phyloP scores from a whole-genome alignment of 1,140 invertebrate genomes.

The Chymomyza costata region DNA sequence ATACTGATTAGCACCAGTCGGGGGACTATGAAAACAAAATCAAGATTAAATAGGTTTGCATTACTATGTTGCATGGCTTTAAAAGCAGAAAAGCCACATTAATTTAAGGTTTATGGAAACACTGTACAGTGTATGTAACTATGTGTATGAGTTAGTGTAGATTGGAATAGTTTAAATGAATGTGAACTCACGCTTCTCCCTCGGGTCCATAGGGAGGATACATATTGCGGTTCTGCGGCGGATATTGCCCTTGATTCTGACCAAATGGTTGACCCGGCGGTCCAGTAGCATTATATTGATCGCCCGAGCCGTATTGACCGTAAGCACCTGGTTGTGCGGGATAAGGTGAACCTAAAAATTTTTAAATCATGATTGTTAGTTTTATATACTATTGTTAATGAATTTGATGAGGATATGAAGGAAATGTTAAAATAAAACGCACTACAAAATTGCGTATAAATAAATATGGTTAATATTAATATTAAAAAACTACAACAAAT shows the following conservation, averaged over 20 bases:
- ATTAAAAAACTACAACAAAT: no score
- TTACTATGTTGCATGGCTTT: neutral
- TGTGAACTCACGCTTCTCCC: conserved; percentile 73
- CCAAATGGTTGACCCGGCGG: conserved; percentile 77
- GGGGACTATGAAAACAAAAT: conserved; percentile 36
- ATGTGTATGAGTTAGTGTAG: conserved; percentile 10
- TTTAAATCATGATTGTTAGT: no score
- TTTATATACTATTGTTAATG: no score
- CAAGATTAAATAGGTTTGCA: conserved; percentile 13
- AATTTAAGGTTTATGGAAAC: conserved; percentile 18
- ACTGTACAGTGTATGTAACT: conserved; percentile 20
- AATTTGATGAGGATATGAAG: no score
- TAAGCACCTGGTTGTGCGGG: conserved; percentile 76
- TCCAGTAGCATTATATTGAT: conserved; percentile 76
- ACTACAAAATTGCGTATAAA: no score
- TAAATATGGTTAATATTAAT: no score
- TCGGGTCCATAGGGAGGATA: conserved; percentile 86
- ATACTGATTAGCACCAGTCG: conserved; percentile 68
- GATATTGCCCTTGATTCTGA: conserved; percentile 81
- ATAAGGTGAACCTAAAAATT: conserved; percentile 75
- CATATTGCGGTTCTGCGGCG: conserved; percentile 81
- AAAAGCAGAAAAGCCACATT: conserved; percentile 11
- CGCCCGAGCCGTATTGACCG: conserved; percentile 73
- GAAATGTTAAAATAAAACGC: no score
- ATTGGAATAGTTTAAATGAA: conserved; percentile 25